phyloP scores from a whole-genome alignment of 2,797 vertebrate genomes.

The Alectoris magna region DNA sequence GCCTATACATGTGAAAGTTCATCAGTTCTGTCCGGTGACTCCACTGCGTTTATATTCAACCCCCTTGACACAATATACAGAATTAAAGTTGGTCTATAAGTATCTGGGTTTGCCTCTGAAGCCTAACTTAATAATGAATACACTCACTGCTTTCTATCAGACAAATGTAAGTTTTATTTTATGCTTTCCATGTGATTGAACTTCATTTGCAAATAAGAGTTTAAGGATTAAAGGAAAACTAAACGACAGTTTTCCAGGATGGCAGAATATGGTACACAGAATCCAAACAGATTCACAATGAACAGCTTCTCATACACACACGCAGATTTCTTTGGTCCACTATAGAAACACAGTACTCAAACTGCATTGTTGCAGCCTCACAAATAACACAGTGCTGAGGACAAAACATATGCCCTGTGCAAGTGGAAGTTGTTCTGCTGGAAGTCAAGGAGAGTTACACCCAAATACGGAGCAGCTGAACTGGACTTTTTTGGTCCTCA shows the following conservation, averaged over 20 bases:
- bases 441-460: background rate
- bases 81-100: background rate
- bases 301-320: background rate
- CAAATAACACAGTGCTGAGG: background rate
- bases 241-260: background rate
- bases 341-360: background rate
- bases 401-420: background rate
- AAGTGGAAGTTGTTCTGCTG: background rate
- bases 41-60: background rate
- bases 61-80: background rate
- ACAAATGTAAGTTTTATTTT: background rate
- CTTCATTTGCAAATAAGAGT: background rate
- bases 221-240: background rate
- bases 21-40: background rate
- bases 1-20: background rate
- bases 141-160: background rate
- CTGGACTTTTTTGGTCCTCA: background rate
- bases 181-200: background rate
- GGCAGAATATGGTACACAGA: accelerated
- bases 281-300: background rate
- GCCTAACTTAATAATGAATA: background rate
- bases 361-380: background rate
- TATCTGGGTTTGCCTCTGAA: background rate
- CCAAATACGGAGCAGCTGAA: background rate
- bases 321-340: background rate